Evolutionary conservation across 2,113 vertebrate genomes (phyloP).

Genomic region (human (Homo sapiens)): GRCh38 chr2:64058001-64058500

Average conservation of each 20-base stretch:
- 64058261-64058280: background rate
- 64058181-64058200: background rate
- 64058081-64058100: background rate
- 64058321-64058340: background rate
- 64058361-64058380: background rate
- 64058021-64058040: background rate
- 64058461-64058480: background rate
- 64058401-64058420: background rate
- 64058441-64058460: background rate
- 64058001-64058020: background rate
- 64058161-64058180: background rate
- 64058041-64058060: background rate
- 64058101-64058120: no score
- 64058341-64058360: background rate
- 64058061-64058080: background rate
- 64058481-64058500: background rate
- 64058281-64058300: background rate
- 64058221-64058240: background rate
- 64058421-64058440: background rate
- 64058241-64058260: background rate
- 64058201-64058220: background rate
- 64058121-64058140: background rate
- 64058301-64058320: background rate
- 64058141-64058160: background rate
- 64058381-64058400: background rate